Conservation (phyloP, 2,113 vertebrate genomes). For the Myotis yumanensis region DNA sequence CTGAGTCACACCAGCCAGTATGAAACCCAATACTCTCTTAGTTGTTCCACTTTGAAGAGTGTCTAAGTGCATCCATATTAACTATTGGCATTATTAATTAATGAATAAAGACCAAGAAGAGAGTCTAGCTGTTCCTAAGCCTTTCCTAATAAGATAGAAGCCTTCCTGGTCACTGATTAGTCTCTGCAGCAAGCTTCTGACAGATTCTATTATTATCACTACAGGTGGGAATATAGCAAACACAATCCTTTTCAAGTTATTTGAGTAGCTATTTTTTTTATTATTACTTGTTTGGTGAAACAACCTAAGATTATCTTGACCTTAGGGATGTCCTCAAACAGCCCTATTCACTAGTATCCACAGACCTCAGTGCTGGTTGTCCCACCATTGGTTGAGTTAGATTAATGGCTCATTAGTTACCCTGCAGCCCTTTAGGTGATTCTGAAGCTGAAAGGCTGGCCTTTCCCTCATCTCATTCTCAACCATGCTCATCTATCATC, state of each 20-base stretch:
- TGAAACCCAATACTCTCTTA: neutral
- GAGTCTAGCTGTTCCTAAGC: neutral
- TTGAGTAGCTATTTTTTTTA: neutral
- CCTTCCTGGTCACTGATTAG: neutral
- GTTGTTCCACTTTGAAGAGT: neutral
- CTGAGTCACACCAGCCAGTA: neutral
- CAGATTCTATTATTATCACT: neutral
- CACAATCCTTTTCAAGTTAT: neutral
- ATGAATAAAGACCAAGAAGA: neutral
- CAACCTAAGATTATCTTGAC: neutral
- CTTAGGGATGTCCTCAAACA: neutral
- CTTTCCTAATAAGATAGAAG: neutral
- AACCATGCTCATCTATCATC: neutral
- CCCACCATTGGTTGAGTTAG: neutral
- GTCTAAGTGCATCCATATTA: neutral
- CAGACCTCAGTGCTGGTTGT: neutral
- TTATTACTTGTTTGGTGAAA: neutral
- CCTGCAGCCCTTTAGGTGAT: neutral
- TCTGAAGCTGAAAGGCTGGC: neutral
- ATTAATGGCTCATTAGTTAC: neutral
- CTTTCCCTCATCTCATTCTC: neutral
- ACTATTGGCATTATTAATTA: neutral
- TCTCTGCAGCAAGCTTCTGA: neutral
- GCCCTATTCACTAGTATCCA: neutral
- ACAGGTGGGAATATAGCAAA: neutral